A percentile compares a stretch with the other conserved stretches of the same genome.
Evolutionary conservation across 1,140 invertebrate species (phyloP).

Genomic region (Parasteatoda tepidariorum): DNA sequence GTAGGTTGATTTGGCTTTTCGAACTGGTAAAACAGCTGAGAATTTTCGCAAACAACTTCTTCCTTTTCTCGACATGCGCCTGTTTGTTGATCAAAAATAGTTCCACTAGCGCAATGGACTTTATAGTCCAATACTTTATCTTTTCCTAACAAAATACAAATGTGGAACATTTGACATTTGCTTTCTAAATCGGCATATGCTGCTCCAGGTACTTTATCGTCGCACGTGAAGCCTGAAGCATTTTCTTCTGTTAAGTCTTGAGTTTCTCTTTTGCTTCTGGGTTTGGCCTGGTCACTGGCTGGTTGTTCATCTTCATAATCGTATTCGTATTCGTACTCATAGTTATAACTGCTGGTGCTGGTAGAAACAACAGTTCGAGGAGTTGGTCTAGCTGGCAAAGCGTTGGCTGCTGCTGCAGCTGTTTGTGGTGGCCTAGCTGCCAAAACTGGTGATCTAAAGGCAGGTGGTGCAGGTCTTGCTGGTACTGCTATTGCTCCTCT

Average conservation of each 20-base stretch:
- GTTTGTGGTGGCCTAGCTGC: not conserved
- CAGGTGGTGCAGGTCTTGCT: conserved; percentile 25
- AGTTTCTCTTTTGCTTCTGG: conserved; percentile 35
- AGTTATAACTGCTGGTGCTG: conserved; percentile 46
- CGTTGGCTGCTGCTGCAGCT: not conserved
- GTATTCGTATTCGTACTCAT: conserved; percentile 55
- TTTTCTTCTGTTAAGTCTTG: not conserved
- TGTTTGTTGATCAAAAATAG: conserved; percentile 60
- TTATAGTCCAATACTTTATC: conserved; percentile 61
- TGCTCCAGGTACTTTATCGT: conserved; percentile 62
- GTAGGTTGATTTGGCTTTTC: conserved; percentile 47
- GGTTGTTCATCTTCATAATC: conserved; percentile 55
- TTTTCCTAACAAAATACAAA: conserved; percentile 61
- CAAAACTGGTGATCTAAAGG: conserved; percentile 38
- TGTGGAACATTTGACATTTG: conserved; percentile 63
- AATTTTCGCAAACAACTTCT: conserved; percentile 36
- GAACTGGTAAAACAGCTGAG: conserved; percentile 43
- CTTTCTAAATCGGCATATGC: conserved; percentile 63
- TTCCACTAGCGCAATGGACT: conserved; percentile 58
- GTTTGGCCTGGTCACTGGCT: conserved; percentile 1
- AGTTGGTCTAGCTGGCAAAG: conserved; percentile 17
- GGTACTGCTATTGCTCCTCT: conserved; percentile 13
- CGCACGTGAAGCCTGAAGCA: conserved; percentile 55
- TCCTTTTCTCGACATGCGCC: conserved; percentile 43
- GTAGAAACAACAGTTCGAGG: conserved; percentile 19